Percentiles rank a stretch among this genome's conserved stretches.
Conservation (phyloP, 2,888 invertebrate genomes). For the Pasiphila rectangulata region DNA sequence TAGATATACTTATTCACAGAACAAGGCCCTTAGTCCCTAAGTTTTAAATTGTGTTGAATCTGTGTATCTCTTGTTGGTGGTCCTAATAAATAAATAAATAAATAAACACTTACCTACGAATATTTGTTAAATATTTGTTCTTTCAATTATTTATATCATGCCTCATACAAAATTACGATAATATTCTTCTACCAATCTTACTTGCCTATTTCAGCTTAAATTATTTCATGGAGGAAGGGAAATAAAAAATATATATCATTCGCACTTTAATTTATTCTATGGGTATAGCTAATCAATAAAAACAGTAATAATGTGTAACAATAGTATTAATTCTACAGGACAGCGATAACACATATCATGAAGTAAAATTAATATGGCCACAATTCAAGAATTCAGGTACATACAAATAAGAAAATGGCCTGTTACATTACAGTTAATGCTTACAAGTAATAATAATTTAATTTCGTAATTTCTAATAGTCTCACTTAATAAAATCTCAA, state of each 20-base stretch:
- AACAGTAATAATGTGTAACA: slow-evolving; percentile 69
- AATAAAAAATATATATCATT: slow-evolving; percentile 24
- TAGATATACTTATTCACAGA: no score
- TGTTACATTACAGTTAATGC: slow-evolving; percentile 65
- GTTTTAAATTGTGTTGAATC: no score
- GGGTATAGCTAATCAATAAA: slow-evolving; percentile 59
- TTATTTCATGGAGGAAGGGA: slow-evolving; percentile 12
- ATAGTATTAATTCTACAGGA: slow-evolving; percentile 56
- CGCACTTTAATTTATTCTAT: slow-evolving; percentile 71
- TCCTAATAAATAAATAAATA: no score
- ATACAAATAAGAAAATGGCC: slow-evolving; percentile 66
- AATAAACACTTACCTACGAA: no score
- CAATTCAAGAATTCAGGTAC: slow-evolving; percentile 78
- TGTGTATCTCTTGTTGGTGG: no score
- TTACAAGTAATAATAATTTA: slow-evolving; percentile 72
- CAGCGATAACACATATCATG: slow-evolving; percentile 49
- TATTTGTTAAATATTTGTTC: no score
- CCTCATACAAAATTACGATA: no score
- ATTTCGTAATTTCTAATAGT: slow-evolving; percentile 69
- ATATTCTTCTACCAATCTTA: no score
- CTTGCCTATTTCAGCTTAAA: no score
- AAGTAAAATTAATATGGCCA: slow-evolving; percentile 76
- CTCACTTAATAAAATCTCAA: slow-evolving; percentile 68
- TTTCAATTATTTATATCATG: no score
- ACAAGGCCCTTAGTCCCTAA: no score